These are phyloP conservation scores for Pelodytes ibericus DNA, from an alignment of 2,797 vertebrate species.

Conservation along the genomic window DNA sequence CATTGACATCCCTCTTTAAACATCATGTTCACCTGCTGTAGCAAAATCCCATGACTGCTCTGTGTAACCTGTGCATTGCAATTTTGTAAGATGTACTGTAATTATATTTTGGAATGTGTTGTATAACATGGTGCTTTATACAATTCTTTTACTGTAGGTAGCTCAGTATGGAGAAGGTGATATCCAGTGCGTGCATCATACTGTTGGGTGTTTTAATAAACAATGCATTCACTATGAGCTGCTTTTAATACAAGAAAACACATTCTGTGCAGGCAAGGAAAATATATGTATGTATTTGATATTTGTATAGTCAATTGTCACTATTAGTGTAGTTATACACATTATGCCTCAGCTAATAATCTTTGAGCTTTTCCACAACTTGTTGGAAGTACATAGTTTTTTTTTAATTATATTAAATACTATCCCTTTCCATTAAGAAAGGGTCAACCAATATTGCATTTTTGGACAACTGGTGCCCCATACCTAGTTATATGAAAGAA, in stretches of 20 bases:
- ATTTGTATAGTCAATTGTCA: slow-evolving; percentile 67
- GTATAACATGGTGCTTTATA: slow-evolving; percentile 62
- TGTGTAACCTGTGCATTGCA: slow-evolving; percentile 65
- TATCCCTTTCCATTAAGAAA: slow-evolving; percentile 64
- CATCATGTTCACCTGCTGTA: slow-evolving; percentile 65
- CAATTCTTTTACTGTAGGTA: slow-evolving; percentile 66
- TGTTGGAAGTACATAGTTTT: slow-evolving; percentile 68
- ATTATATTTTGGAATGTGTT: slow-evolving; percentile 64
- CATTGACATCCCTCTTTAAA: no score
- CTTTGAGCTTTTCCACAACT: slow-evolving; percentile 68
- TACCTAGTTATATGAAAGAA: slow-evolving; percentile 57
- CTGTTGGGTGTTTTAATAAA: slow-evolving; percentile 66
- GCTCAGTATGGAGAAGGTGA: slow-evolving; percentile 64
- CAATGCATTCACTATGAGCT: slow-evolving; percentile 63
- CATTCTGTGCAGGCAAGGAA: slow-evolving; percentile 60
- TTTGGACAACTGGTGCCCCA: slow-evolving; percentile 61
- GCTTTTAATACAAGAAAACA: slow-evolving; percentile 64
- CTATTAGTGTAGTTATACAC: slow-evolving; percentile 75
- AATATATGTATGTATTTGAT: slow-evolving; percentile 58
- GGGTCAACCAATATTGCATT: slow-evolving; percentile 57
- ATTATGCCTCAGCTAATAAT: slow-evolving; percentile 72
- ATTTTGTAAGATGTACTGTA: slow-evolving; percentile 69
- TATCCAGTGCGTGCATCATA: slow-evolving; percentile 54
- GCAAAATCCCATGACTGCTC: slow-evolving; percentile 77
- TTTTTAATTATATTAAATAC: slow-evolving; percentile 57